Conservation (phyloP, 1,140 invertebrate species). For the Agraylea sexmaculata region DNA sequence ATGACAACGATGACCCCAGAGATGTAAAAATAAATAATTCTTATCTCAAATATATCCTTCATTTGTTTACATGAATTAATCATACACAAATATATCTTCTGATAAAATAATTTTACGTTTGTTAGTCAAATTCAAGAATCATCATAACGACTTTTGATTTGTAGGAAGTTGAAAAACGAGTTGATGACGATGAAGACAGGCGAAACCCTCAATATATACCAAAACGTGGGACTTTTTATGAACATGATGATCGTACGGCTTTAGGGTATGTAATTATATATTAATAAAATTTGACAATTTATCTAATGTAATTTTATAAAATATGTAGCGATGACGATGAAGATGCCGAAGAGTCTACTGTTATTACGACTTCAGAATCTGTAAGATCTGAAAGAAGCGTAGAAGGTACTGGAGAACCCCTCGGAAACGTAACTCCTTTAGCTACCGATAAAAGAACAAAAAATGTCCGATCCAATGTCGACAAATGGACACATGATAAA, state of each 20-base stretch:
- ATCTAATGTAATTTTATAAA: constrained; percentile 3
- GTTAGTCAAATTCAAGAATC: too few relatives aligned
- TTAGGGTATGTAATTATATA: constrained; percentile 43
- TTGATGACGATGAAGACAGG: constrained; percentile 89
- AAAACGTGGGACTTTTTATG: constrained; percentile 90
- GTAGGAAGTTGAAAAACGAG: constrained; percentile 52
- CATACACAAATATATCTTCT: too few relatives aligned
- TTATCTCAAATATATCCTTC: too few relatives aligned
- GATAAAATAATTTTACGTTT: too few relatives aligned
- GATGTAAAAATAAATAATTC: too few relatives aligned
- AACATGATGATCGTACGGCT: constrained; percentile 84
- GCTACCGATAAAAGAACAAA: constrained; percentile 37
- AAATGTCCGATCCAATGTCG: constrained; percentile 37
- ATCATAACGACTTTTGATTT: too few relatives aligned
- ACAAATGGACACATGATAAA: constrained; percentile 82
- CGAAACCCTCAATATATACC: constrained; percentile 96
- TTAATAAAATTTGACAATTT: constrained; percentile 1
- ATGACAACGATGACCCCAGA: too few relatives aligned
- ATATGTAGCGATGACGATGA: constrained; percentile 12
- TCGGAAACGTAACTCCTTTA: constrained; percentile 23
- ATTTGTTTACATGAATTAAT: too few relatives aligned
- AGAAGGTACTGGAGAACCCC: constrained; percentile 9
- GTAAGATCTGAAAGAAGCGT: constrained; percentile 18
- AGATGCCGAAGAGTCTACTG: constrained; percentile 22
- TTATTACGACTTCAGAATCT: constrained; percentile 15